phyloP scores from a whole-genome alignment of 23 tunicate species.

The Ciona savignyi region DNA sequence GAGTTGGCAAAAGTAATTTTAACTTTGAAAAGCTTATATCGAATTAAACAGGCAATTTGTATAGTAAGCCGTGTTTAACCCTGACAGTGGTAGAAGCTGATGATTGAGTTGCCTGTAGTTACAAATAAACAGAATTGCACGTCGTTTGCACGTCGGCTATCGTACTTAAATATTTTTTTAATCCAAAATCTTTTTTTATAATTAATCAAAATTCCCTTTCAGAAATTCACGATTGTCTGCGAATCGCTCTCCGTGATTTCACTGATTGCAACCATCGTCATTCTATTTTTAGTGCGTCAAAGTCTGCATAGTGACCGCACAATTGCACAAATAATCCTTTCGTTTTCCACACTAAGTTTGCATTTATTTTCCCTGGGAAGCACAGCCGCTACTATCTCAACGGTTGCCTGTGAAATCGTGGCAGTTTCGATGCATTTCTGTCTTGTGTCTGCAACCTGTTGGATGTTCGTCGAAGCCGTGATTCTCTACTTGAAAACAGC shows the following conservation, averaged over 20 bases:
- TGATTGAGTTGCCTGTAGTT: too few relatives aligned
- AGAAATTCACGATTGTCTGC: background rate
- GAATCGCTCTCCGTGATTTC: background rate
- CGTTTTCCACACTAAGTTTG: background rate
- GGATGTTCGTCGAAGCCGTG: background rate
- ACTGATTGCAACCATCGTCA: background rate
- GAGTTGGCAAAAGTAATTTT: too few relatives aligned
- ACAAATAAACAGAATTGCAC: too few relatives aligned
- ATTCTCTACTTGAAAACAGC: background rate
- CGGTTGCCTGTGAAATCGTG: background rate
- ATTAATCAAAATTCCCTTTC: background rate
- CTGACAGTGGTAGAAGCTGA: too few relatives aligned
- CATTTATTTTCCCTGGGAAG: background rate
- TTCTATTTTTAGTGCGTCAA: background rate
- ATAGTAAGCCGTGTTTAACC: too few relatives aligned
- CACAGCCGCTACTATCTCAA: background rate
- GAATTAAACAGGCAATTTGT: too few relatives aligned
- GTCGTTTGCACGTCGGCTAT: too few relatives aligned
- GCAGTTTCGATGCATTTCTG: background rate
- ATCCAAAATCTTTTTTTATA: too few relatives aligned
- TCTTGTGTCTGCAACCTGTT: background rate
- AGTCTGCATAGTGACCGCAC: background rate
- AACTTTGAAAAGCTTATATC: too few relatives aligned
- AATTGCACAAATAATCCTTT: background rate
- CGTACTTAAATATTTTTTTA: too few relatives aligned